Base-by-base conservation (phyloP, 2,113 vertebrate species). In the Porphyrio hochstetteri region DNA sequence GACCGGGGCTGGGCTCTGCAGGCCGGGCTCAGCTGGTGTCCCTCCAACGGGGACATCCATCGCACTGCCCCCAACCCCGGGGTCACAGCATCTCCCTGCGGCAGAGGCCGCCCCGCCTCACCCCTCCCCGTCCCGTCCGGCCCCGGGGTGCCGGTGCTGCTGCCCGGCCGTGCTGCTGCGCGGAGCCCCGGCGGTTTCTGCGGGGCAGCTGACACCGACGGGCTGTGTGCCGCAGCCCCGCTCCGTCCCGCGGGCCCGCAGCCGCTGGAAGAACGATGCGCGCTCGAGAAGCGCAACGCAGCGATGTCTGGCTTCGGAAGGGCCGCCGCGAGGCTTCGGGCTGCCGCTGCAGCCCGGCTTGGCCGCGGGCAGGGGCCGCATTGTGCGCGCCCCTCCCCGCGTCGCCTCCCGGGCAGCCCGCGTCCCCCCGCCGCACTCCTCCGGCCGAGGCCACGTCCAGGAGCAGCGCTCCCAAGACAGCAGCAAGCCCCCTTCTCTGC, bases 351-450 rank as follows among this genome's bases (percentile, higher is more conserved):
- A 67, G 42, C 57, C 70, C 57, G 72, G 70, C 84, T n/a, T 20
- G 74, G 80, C 59, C 8, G 16, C 14, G 24, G 88, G 82, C 75
- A 80, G 88, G 60, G 67, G 23, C 38, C 46, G 44, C 28, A 23
- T 77, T 89, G 83, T 93, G 40, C 4, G 75, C 67, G 14, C 74
- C 96, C 79, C 86, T 61, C 76, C 90, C 71, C 21, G 31, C 28
- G 81, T 67, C 60, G 68, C 91, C 91, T 59, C 93, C 64, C 86
- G 31, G 92, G 95, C 86, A 82, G 61, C 82, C 68, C 19, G 38
- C 35, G 74, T 42, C 76, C 17, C 50, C 44, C 46, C 77, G 60
- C 79, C 67, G 61, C 69, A 18, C 44, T 9, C 35, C 89, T 61
- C 83, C 92, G 50, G 29, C 65, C 60, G 9, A 68, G 78, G 91